Percentiles rank a stretch among this genome's conserved stretches.
phyloP scores from a whole-genome alignment of 2,888 invertebrate genomes.

The Eilema griseolum region DNA sequence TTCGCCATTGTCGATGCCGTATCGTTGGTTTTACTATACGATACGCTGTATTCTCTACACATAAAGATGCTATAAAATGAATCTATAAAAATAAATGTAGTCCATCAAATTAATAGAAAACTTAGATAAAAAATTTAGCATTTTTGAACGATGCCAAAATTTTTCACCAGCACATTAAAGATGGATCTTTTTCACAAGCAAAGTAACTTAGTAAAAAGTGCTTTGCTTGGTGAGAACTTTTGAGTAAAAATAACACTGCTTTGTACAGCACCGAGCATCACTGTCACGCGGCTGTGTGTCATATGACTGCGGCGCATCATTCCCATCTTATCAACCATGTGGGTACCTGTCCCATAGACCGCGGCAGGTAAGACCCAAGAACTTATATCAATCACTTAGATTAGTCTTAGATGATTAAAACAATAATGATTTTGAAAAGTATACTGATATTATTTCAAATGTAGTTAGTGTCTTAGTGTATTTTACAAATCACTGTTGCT shows the following conservation, averaged over 20 bases:
- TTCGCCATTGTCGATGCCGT: too few species aligned
- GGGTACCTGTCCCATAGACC: slow-evolving; percentile 78
- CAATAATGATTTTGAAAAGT: not conserved
- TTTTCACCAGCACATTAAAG: slow-evolving; percentile 36
- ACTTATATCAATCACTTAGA: not conserved
- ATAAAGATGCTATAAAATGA: not conserved
- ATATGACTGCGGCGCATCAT: slow-evolving; percentile 79
- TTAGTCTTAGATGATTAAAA: not conserved
- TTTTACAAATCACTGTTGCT: not conserved
- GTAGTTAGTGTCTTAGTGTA: too few species aligned
- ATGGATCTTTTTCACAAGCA: slow-evolving; percentile 13
- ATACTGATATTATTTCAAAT: not conserved
- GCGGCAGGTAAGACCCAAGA: slow-evolving; percentile 72
- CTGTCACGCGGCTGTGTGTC: slow-evolving; percentile 90
- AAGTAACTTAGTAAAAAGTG: slow-evolving; percentile 3
- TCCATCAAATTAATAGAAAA: slow-evolving; percentile 17
- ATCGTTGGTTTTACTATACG: too few species aligned
- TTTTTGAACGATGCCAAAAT: slow-evolving; percentile 24
- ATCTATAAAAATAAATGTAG: not conserved
- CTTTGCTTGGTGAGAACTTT: slow-evolving; percentile 31
- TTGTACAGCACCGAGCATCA: slow-evolving; percentile 88
- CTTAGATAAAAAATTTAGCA: slow-evolving; percentile 17
- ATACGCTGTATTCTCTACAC: not conserved
- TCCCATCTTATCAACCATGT: slow-evolving; percentile 79
- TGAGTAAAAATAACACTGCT: slow-evolving; percentile 46